phyloP scores from a whole-genome alignment of 2,113 vertebrate species.

The Phaethornis superciliosus region DNA sequence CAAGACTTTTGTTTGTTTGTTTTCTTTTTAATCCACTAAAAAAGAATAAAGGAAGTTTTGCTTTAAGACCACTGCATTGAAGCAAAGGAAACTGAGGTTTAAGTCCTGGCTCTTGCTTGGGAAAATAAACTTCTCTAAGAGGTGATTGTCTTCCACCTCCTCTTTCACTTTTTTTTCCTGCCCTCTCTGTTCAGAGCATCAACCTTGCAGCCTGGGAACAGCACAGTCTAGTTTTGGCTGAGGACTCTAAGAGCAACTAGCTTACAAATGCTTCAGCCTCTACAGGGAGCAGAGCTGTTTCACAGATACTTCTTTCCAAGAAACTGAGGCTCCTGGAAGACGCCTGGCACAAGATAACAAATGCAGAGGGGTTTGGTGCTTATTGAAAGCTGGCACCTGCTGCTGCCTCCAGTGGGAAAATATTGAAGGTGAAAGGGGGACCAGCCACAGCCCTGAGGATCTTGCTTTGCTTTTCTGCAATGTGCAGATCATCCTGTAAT shows the following conservation, averaged over 20 bases:
- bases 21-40: not conserved
- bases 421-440: not conserved
- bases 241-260: not conserved
- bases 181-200: not conserved
- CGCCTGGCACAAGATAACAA: not conserved
- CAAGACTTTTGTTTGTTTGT: not conserved
- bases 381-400: not conserved
- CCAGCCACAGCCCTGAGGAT: not conserved
- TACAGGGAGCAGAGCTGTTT: not conserved
- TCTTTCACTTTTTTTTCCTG: not conserved
- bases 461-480: not conserved
- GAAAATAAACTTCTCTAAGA: not conserved
- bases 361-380: not conserved
- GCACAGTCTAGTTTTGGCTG: not conserved
- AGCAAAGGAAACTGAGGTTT: not conserved
- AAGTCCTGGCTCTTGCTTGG: not conserved
- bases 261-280: not conserved
- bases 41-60: not conserved
- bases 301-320: not conserved
- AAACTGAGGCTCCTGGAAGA: fast-evolving
- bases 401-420: not conserved
- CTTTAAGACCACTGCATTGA: not conserved
- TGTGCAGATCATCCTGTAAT: not conserved
- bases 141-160: not conserved
- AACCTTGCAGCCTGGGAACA: not conserved